Conservation (phyloP, 2,113 vertebrate species). For the Clarias batrachus region DNA sequence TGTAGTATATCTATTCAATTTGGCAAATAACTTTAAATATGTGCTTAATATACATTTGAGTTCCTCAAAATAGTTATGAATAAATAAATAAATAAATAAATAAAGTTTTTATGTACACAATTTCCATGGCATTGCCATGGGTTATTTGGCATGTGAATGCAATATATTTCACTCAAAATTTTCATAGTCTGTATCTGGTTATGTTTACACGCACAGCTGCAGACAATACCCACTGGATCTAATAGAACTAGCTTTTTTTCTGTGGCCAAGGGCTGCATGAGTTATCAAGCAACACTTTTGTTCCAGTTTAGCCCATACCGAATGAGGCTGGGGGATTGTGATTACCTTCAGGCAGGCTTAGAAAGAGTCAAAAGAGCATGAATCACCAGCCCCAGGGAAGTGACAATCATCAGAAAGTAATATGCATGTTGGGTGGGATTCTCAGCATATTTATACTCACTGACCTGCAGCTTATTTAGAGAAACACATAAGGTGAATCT, state of each 20-base stretch:
- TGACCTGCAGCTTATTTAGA: slow-evolving; percentile 49
- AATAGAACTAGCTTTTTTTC: slow-evolving; percentile 67
- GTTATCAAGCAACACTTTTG: slow-evolving; percentile 53
- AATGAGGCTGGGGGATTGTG: slow-evolving; percentile 71
- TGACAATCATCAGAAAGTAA: slow-evolving; percentile 58
- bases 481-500: slow-evolving; percentile 37
- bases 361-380: slow-evolving; percentile 72
- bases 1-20: no score
- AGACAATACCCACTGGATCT: slow-evolving; percentile 70
- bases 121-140: slow-evolving; percentile 56
- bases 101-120: not conserved
- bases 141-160: slow-evolving; percentile 62
- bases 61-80: no score
- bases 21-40: no score
- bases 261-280: slow-evolving; percentile 64
- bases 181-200: slow-evolving; percentile 68
- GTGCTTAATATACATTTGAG: no score
- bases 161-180: slow-evolving; percentile 55
- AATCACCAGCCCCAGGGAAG: slow-evolving; percentile 69
- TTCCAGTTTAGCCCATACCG: slow-evolving; percentile 66
- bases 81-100: no score
- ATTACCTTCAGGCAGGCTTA: slow-evolving; percentile 72
- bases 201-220: slow-evolving; percentile 67
- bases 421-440: slow-evolving; percentile 40
- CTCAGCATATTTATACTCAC: slow-evolving; percentile 47